phyloP scores from a whole-genome alignment of 2,113 vertebrate species.

The Mirounga angustirostris region DNA sequence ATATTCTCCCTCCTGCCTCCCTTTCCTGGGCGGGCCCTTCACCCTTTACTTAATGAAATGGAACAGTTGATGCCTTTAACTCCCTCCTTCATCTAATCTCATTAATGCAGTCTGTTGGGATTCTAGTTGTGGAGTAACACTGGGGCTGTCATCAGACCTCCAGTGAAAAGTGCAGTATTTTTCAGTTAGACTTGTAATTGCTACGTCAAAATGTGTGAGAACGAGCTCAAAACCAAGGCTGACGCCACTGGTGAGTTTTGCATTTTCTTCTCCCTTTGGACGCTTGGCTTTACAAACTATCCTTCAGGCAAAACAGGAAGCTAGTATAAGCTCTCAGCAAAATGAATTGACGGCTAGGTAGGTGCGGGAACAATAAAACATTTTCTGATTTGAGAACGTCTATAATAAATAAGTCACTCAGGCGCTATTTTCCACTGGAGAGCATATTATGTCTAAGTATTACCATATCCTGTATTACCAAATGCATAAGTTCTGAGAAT shows the following conservation, averaged over 20 bases:
- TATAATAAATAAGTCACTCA: conserved; percentile 74
- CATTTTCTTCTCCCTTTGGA: conserved; percentile 79
- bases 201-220: conserved; percentile 86
- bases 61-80: conserved; percentile 88
- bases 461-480: conserved; percentile 65
- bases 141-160: conserved; percentile 78
- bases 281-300: conserved; percentile 58
- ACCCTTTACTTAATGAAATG: conserved; percentile 87
- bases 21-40: conserved; percentile 77
- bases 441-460: conserved; percentile 75
- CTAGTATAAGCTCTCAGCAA: conserved; percentile 74
- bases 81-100: conserved; percentile 90
- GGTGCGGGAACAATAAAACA: conserved; percentile 72
- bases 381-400: conserved; percentile 69
- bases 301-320: conserved; percentile 66
- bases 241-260: conserved; percentile 90
- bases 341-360: conserved; percentile 74
- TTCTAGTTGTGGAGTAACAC: conserved; percentile 83
- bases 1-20: conserved; percentile 53
- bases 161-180: conserved; percentile 77
- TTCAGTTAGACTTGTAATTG: conserved; percentile 78
- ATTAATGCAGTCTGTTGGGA: conserved; percentile 89
- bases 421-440: conserved; percentile 74
- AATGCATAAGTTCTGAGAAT: background rate
- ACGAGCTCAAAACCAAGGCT: conserved; percentile 89